Evolutionary conservation across 1,140 invertebrate genomes (phyloP).

Genomic region (Coenobita brevimanus): DNA sequence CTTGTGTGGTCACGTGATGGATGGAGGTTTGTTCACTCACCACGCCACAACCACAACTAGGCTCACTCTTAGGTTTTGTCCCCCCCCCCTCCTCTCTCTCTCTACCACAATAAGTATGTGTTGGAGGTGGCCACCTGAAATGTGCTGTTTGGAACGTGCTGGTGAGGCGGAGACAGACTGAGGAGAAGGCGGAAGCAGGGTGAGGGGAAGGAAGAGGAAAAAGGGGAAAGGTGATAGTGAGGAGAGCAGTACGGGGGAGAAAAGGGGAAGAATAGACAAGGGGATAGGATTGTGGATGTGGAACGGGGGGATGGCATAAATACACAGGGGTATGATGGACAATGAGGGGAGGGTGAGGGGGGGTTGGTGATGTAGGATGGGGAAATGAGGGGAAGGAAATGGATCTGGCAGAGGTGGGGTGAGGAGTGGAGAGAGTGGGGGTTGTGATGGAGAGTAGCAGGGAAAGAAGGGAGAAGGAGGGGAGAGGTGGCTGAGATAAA

Average conservation of each 20-base stretch:
- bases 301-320: neutral
- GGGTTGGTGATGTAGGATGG: neutral
- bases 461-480: neutral
- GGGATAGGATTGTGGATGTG: neutral
- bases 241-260: no score
- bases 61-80: no score
- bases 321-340: neutral
- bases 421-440: neutral
- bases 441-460: neutral
- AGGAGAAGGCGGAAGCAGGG: neutral
- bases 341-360: neutral
- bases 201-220: neutral
- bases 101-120: no score
- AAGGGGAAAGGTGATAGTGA: neutral
- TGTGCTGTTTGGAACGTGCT: neutral
- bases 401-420: neutral
- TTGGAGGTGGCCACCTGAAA: neutral
- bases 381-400: neutral
- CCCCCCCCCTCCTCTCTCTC: no score
- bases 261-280: neutral
- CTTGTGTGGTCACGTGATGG: no score
- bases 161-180: neutral
- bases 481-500: neutral
- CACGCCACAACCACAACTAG: no score
- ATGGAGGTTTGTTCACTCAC: no score